Percentiles rank a stretch among this genome's conserved stretches.
Conservation (phyloP, 2,888 invertebrate genomes). For the Yponomeuta plumbellus region DNA sequence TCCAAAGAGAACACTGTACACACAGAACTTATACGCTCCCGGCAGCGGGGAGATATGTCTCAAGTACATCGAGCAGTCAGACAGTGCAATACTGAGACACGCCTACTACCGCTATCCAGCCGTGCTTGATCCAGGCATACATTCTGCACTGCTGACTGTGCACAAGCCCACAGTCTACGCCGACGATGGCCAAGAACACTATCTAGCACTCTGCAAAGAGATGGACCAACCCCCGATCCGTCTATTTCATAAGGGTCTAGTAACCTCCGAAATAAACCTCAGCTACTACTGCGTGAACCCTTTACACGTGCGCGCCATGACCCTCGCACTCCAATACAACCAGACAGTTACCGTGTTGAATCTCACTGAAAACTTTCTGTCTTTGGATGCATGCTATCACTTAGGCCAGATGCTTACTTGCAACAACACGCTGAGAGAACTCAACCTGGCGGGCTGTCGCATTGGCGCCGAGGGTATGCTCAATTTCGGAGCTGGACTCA, state of each 20-base stretch:
- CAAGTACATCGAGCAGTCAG: conserved; percentile 40
- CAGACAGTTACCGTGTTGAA: conserved; percentile 33
- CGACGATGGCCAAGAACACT: conserved; percentile 43
- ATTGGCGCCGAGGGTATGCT: conserved; percentile 30
- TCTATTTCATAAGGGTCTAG: conserved; percentile 34
- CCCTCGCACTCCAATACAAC: conserved; percentile 34
- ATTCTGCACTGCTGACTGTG: conserved; percentile 35
- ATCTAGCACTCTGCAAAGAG: conserved; percentile 37
- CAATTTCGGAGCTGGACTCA: conserved; percentile 28
- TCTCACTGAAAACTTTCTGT: conserved; percentile 36
- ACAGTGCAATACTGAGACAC: conserved; percentile 37
- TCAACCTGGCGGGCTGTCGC: conserved; percentile 38
- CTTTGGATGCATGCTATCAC: conserved; percentile 40
- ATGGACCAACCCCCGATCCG: conserved; percentile 33
- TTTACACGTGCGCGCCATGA: conserved; percentile 35
- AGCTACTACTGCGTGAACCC: conserved; percentile 37
- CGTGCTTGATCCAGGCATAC: conserved; percentile 39
- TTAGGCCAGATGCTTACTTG: conserved; percentile 36
- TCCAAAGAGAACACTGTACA: conserved; percentile 31
- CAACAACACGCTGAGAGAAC: conserved; percentile 32
- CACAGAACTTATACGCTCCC: conserved; percentile 36
- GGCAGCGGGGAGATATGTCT: conserved; percentile 45
- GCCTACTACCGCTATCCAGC: conserved; percentile 39
- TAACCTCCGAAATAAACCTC: conserved; percentile 34
- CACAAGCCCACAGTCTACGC: conserved; percentile 30